Percentiles rank a stretch among this genome's conserved stretches.
Evolutionary conservation across 2,888 invertebrate species (phyloP).

Genomic region (Clostera curtula): DNA sequence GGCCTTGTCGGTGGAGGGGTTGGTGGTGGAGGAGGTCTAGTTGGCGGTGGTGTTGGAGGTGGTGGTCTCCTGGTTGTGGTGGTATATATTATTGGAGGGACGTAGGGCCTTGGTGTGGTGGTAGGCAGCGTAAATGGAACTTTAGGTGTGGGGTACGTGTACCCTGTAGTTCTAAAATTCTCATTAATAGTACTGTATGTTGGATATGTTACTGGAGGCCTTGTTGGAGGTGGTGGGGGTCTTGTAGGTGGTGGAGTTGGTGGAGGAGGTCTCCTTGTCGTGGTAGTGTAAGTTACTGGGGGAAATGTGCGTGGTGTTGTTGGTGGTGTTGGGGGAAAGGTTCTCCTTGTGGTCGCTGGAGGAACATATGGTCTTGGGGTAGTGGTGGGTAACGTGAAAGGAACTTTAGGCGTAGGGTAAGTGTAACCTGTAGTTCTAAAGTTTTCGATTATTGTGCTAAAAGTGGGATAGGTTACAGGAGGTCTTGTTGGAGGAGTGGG

Average conservation of each 20-base stretch:
- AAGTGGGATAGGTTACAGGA: slow-evolving; percentile 15
- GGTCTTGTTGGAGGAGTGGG: slow-evolving; percentile 9
- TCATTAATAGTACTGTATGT: slow-evolving; percentile 18
- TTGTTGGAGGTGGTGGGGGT: slow-evolving; percentile 10
- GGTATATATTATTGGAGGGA: slow-evolving; percentile 10
- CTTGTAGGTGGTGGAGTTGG: slow-evolving; percentile 4
- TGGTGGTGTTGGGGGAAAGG: slow-evolving; percentile 10
- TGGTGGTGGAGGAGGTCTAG: slow-evolving; percentile 3
- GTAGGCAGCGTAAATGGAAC: slow-evolving; percentile 16
- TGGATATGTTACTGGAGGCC: slow-evolving; percentile 4
- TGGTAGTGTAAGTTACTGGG: slow-evolving; percentile 5
- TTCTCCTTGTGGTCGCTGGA: slow-evolving; percentile 11
- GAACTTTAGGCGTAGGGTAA: too few relatives aligned
- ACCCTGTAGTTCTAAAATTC: slow-evolving; percentile 21
- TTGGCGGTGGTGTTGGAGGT: slow-evolving; percentile 15
- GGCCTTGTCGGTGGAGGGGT: slow-evolving; percentile 7
- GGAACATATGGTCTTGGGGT: slow-evolving; percentile 14
- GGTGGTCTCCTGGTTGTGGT: slow-evolving; percentile 13
- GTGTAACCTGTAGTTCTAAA: too few relatives aligned
- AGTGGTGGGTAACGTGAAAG: too few relatives aligned
- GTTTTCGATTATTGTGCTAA: too few relatives aligned
- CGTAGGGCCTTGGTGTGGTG: slow-evolving; percentile 8
- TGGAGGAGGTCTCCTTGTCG: slow-evolving; percentile 6
- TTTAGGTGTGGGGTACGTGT: slow-evolving; percentile 18
- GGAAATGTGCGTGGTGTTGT: slow-evolving; percentile 7